phyloP scores from a whole-genome alignment of 1,140 invertebrate genomes.

The Brachionus angularis region DNA sequence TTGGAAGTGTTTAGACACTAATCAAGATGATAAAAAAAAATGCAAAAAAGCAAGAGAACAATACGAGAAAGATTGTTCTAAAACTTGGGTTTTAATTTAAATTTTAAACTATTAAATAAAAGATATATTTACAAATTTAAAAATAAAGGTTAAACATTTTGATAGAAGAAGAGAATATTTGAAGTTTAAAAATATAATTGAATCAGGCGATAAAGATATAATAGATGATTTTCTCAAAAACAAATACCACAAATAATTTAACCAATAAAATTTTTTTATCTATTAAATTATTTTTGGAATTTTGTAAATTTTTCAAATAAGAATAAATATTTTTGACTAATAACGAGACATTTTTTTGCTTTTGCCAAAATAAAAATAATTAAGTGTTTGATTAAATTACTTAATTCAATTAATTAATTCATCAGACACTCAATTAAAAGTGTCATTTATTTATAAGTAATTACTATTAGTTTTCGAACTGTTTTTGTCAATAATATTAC shows the following conservation, averaged over 20 bases:
- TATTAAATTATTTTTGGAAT: too few species aligned
- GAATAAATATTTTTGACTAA: too few species aligned
- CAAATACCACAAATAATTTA: constrained; percentile 33
- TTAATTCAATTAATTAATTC: neutral
- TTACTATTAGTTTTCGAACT: neutral
- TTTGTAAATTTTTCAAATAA: too few species aligned
- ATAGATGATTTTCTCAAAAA: constrained; percentile 40
- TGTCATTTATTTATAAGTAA: too few species aligned
- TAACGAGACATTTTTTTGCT: neutral
- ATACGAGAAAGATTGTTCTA: constrained; percentile 77
- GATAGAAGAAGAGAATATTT: constrained; percentile 80
- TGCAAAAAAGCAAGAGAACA: constrained; percentile 70
- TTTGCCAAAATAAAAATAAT: constrained; percentile 10
- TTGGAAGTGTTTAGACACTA: constrained; percentile 78
- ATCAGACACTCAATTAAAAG: constrained; percentile 40
- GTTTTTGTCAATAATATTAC: neutral
- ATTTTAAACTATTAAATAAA: constrained; percentile 3
- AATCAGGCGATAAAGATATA: constrained; percentile 24
- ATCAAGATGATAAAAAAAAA: constrained; percentile 62
- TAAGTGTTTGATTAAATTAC: constrained; percentile 32
- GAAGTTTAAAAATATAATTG: constrained; percentile 69
- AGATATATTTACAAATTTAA: constrained; percentile 42
- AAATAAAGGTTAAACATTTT: constrained; percentile 77
- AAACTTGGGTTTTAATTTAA: constrained; percentile 70
- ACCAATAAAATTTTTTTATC: too few species aligned